Base-by-base conservation (phyloP, 2,888 invertebrate species). In the Stenodema calcarata region DNA sequence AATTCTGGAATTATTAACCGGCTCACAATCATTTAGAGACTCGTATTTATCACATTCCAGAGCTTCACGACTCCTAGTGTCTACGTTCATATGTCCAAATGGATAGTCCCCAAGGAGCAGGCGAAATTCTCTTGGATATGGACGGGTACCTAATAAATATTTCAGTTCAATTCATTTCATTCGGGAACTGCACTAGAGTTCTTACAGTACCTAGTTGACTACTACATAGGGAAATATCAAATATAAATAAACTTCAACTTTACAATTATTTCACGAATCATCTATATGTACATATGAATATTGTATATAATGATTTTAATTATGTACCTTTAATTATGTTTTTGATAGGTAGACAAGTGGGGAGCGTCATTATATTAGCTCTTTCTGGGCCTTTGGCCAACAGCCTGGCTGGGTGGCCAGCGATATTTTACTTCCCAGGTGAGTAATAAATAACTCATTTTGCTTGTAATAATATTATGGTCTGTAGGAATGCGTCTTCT, bases 11-110 rank as follows among this genome's bases (percentile, higher is more conserved):
- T n/a, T n/a, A n/a, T n/a, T n/a, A n/a, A n/a, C n/a, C n/a, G n/a
- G n/a, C n/a, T n/a, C n/a, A n/a, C n/a, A n/a, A n/a, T n/a, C n/a
- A n/a, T n/a, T n/a, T n/a, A n/a, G n/a, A n/a, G n/a, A n/a, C n/a
- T n/a, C n/a, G n/a, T n/a, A 41, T 75, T 30, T 18, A 54, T 35
- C 16, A 75, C 14, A 35, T 75, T 75, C 35, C 30, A 78, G 78
- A 42, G 44, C 47, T 44, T n/a, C 44, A 44, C 41, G 1, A 41
- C 27, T 6, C 78, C 78, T 27, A 18, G 41, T 11, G 47, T 44
- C 11, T 44, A 78, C 44, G 78, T 42, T 1, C 78, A 78, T 23
- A 78, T 78, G 47, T 78, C 78, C n/a, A 78, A 78, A 14, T 78
- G 78, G 78, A 23, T 78, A 9, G 44, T 44, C 0, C 78, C 78